Conservation (phyloP, 2,888 invertebrate species). For the Coenonympha glycerion region DNA sequence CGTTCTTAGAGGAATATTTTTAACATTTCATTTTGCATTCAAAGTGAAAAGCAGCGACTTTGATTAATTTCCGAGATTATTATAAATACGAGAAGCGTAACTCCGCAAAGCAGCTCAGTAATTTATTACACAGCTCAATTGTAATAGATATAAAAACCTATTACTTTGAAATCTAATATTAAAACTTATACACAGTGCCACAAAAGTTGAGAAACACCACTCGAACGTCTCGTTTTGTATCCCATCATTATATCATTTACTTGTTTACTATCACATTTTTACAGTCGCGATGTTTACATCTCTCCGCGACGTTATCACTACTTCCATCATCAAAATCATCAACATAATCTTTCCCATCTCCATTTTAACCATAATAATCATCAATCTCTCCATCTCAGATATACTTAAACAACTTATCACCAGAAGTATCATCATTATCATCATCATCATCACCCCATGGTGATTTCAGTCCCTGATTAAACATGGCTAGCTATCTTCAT, state of each 20-base stretch:
- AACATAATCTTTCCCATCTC: too few relatives aligned
- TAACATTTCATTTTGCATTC: neutral
- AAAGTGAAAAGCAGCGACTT: conserved; percentile 6
- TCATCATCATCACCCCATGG: too few relatives aligned
- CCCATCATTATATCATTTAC: too few relatives aligned
- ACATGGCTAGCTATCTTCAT: too few relatives aligned
- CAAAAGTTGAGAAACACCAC: neutral
- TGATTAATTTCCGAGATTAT: conserved; percentile 12
- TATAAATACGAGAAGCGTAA: conserved; percentile 9
- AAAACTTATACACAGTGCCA: conserved; percentile 3
- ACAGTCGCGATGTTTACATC: neutral
- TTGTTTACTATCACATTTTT: neutral
- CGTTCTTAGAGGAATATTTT: neutral
- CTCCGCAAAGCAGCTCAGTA: conserved; percentile 11
- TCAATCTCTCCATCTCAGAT: too few relatives aligned
- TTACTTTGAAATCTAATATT: conserved; percentile 22
- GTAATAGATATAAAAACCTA: conserved; percentile 20
- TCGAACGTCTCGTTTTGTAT: too few relatives aligned
- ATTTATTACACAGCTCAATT: conserved; percentile 16
- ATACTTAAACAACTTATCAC: too few relatives aligned
- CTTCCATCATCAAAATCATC: too few relatives aligned
- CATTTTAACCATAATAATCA: too few relatives aligned
- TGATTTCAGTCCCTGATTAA: too few relatives aligned
- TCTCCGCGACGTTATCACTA: too few relatives aligned
- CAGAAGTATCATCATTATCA: too few relatives aligned